Percentiles rank a stretch among this genome's conserved stretches.
phyloP scores from a whole-genome alignment of 2,888 invertebrate species.

The Buathra laborator region DNA sequence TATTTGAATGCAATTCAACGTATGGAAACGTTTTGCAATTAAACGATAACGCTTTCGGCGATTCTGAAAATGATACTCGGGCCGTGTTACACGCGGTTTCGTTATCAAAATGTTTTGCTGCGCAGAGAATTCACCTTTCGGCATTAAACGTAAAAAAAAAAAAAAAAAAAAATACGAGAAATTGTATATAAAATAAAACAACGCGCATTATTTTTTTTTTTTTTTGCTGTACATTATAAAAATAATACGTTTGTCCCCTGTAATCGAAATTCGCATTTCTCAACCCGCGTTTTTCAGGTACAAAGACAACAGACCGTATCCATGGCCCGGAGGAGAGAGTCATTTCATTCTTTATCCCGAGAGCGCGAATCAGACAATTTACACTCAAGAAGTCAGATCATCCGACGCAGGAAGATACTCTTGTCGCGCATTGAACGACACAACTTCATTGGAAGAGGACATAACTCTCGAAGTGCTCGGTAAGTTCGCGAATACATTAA shows the following conservation, averaged over 20 bases:
- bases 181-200: no score
- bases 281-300: constrained; percentile 87
- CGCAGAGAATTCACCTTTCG: no score
- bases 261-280: background rate
- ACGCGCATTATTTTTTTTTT: no score
- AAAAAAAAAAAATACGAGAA: no score
- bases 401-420: constrained; percentile 91
- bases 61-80: no score
- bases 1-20: no score
- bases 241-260: background rate
- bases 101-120: no score
- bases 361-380: constrained; percentile 92
- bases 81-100: no score
- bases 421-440: constrained; percentile 91
- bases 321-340: constrained; percentile 91
- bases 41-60: no score
- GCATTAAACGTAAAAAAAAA: no score
- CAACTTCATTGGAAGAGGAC: constrained; percentile 88
- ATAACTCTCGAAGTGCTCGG: constrained; percentile 90
- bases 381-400: constrained; percentile 88
- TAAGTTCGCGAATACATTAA: constrained; percentile 83
- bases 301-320: constrained; percentile 91
- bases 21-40: no score
- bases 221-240: no score
- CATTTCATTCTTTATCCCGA: constrained; percentile 91